Evolutionary conservation across 2,888 invertebrate species (phyloP).

Genomic region (Strigamia crassipes): DNA sequence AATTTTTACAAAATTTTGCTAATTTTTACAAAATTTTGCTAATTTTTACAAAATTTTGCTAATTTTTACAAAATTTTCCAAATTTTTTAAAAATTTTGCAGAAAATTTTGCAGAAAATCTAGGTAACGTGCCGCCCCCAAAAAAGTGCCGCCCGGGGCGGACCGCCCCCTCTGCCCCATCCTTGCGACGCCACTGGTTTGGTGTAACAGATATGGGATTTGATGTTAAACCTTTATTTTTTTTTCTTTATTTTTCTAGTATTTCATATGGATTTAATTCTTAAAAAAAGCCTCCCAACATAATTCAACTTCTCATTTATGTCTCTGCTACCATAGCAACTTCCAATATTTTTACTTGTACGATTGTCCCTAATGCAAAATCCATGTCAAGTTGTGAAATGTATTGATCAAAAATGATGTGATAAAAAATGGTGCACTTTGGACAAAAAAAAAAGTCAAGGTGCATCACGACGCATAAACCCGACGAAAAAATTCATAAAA

Average conservation of each 20-base stretch:
- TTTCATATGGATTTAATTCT: slow-evolving; percentile 6
- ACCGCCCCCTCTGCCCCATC: too few species aligned
- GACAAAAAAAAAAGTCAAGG: slow-evolving; percentile 10
- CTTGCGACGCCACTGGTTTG: too few species aligned
- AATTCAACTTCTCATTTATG: slow-evolving; percentile 42
- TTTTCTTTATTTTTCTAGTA: neutral
- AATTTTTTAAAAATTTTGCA: too few species aligned
- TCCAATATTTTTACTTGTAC: slow-evolving; percentile 33
- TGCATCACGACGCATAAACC: neutral
- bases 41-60: too few species aligned
- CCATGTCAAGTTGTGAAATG: slow-evolving; percentile 42
- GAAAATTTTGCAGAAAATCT: too few species aligned
- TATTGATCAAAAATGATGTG: slow-evolving; percentile 27
- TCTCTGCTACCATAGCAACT: neutral
- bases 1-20: too few species aligned
- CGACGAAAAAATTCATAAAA: neutral
- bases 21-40: too few species aligned
- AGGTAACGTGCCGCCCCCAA: too few species aligned
- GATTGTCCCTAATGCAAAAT: slow-evolving; percentile 40
- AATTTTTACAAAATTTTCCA: too few species aligned
- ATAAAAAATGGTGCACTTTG: slow-evolving; percentile 20
- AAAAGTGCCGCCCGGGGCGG: too few species aligned
- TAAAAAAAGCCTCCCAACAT: neutral
- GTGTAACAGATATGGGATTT: too few species aligned
- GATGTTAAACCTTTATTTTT: neutral